Evolutionary conservation across 2,113 vertebrate genomes (phyloP).

Genomic region (Corydoras sp.): DNA sequence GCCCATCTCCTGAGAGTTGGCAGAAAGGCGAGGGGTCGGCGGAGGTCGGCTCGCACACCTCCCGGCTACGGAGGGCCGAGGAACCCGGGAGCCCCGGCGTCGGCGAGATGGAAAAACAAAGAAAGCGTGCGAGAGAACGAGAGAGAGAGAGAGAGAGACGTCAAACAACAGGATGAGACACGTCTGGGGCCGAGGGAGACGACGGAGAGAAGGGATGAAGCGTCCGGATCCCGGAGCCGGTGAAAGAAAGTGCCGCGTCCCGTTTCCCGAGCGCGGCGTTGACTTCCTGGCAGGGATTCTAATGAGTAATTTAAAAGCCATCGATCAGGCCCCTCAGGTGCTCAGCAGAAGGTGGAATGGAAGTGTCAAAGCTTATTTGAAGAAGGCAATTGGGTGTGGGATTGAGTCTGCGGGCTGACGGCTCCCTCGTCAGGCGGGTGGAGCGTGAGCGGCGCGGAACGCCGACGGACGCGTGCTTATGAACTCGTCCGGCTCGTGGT

Average conservation of each 20-base stretch:
- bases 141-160: constrained; percentile 25
- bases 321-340: constrained; percentile 30
- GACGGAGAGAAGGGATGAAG: constrained; percentile 1
- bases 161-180: constrained; percentile 60
- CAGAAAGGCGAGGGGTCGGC: constrained; percentile 45
- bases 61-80: constrained; percentile 41
- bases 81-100: constrained; percentile 51
- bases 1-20: constrained; percentile 37
- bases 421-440: too few relatives aligned
- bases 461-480: neutral
- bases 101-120: constrained; percentile 46
- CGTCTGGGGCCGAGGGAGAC: constrained; percentile 34
- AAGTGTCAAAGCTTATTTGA: constrained; percentile 24
- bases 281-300: constrained; percentile 35
- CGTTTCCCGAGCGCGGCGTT: constrained; percentile 33
- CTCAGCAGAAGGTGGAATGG: constrained; percentile 24
- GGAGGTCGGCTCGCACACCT: constrained; percentile 57
- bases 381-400: constrained; percentile 18
- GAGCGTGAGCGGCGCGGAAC: neutral
- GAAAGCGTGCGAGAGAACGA: neutral
- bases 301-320: constrained; percentile 43
- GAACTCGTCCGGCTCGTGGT: too few relatives aligned
- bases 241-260: constrained; percentile 17
- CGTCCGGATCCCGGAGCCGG: neutral
- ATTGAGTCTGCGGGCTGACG: constrained; percentile 21